A percentile compares a stretch with the other conserved stretches of the same genome.
Conservation (phyloP, 2,888 invertebrate species). For the Synergus umbraculus region DNA sequence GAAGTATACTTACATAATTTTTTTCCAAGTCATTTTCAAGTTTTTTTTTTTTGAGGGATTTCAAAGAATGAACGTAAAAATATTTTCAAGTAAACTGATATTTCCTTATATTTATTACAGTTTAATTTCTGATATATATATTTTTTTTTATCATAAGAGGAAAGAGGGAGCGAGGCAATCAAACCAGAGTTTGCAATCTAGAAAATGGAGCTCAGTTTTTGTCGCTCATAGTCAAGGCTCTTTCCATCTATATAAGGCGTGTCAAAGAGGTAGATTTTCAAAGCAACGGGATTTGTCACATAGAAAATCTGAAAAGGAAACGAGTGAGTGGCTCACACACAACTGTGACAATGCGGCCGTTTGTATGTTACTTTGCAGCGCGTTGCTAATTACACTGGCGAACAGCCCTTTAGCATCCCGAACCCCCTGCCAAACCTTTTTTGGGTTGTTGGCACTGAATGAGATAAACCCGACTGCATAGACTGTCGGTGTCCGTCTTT, state of each 20-base stretch:
- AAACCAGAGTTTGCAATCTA: slow-evolving; percentile 56
- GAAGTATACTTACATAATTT: too few species aligned
- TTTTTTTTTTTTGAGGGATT: too few species aligned
- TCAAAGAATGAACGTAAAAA: not conserved
- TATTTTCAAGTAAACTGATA: not conserved
- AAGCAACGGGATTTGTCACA: slow-evolving; percentile 63
- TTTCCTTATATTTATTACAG: not conserved
- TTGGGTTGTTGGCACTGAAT: slow-evolving; percentile 42
- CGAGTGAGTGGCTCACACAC: slow-evolving; percentile 40
- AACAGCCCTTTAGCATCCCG: slow-evolving; percentile 48
- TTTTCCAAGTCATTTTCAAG: too few species aligned
- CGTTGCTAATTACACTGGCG: slow-evolving; percentile 67
- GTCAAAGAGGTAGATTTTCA: slow-evolving; percentile 50
- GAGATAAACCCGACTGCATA: slow-evolving; percentile 48
- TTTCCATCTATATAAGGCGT: slow-evolving; percentile 30
- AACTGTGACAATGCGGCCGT: slow-evolving; percentile 60
- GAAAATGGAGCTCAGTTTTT: slow-evolving; percentile 56
- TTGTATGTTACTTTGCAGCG: slow-evolving; percentile 63
- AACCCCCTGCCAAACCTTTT: slow-evolving; percentile 46
- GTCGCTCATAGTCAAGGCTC: slow-evolving; percentile 43
- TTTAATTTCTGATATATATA: not conserved
- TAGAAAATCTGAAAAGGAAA: slow-evolving; percentile 56
- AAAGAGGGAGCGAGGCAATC: slow-evolving; percentile 50
- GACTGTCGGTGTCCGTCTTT: slow-evolving; percentile 47
- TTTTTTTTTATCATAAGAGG: not conserved